Percentiles rank a stretch among this genome's conserved stretches.
Conservation (phyloP, 2,113 vertebrate genomes). For the Orthochromis indermauri region DNA sequence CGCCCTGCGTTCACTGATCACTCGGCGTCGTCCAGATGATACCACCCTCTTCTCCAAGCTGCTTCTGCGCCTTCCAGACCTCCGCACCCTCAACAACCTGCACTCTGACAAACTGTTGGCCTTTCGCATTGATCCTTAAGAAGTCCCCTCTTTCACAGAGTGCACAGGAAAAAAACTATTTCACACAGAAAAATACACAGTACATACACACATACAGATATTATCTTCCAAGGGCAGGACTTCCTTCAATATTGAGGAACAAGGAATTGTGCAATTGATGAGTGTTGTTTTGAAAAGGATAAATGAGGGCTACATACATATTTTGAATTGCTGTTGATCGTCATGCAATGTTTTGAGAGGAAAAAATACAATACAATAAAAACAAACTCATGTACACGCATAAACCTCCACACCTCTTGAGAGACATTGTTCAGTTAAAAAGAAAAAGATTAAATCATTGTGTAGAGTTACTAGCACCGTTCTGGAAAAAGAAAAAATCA, state of each 20-base stretch:
- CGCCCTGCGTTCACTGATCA: constrained; percentile 68
- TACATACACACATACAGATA: neutral
- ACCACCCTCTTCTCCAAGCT: constrained; percentile 69
- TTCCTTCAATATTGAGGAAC: neutral
- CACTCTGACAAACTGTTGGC: constrained; percentile 78
- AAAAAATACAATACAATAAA: neutral
- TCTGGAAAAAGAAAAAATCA: neutral
- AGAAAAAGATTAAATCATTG: neutral
- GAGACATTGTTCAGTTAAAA: constrained; percentile 4
- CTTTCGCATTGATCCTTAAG: constrained; percentile 73
- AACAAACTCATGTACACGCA: constrained; percentile 8
- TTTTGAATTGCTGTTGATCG: neutral
- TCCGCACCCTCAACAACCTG: constrained; percentile 74
- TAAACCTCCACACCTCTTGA: constrained; percentile 7
- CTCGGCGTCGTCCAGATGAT: constrained; percentile 65
- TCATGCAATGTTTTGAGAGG: constrained; percentile 3
- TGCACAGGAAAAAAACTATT: neutral
- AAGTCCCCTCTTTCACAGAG: neutral
- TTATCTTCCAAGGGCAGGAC: constrained; percentile 26
- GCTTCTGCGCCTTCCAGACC: constrained; percentile 72
- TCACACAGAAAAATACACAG: neutral
- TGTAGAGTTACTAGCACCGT: constrained; percentile 20
- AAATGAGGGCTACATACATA: neutral
- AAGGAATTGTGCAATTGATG: constrained; percentile 25
- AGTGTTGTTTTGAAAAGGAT: neutral